Evolutionary conservation across 1,140 invertebrate species (phyloP), one percentile per base, ranked within the genome.

Genomic region (Lordiphosa collinella): DNA sequence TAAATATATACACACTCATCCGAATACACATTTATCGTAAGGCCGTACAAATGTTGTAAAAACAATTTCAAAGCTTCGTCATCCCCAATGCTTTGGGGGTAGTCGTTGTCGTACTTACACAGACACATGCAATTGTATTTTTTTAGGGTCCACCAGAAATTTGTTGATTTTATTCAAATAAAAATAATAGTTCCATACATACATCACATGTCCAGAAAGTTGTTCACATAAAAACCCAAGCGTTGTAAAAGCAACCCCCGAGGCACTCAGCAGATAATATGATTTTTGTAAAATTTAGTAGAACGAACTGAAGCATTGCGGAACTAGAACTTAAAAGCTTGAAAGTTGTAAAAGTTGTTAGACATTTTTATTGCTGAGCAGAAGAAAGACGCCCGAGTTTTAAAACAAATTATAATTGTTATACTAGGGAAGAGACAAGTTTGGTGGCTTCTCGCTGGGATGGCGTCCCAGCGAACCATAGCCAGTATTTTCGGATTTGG

Each of bases 151-250:
- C 31, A 34, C 37, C 43, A 54, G 57, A 58, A 59, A 49, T 61
- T 53, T 80, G 65, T 68, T 73, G 54, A 74, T 80, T 79, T 80
- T 80, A 65, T 69, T 80, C 52, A 54, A 73, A 80, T 56, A 80
- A 65, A 61, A 80, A 65, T 79, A 79, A 59, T 51, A 51, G 29
- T 40, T 29, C 25, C 25, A 5, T 22, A 22, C 18, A 22, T 36
- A 36, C 34, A 29, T 13, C 29, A 44, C 67, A 51, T 63, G 49
- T 69, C 48, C 50, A 68, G 69, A 72, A 62, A 73, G 62, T 73
- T 65, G 41, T 37, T 37, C 16, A 43, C 43, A 68, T 53, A 59
- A 53, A 52, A 54, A 52, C 25, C 25, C 25, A 29, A 29, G 6
- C 44, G 44, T 41, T 48, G 43, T 48, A 37, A 44, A 44, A 31